Evolutionary conservation across 2,888 invertebrate genomes (phyloP).

Genomic region (Coleophora flavipennella): DNA sequence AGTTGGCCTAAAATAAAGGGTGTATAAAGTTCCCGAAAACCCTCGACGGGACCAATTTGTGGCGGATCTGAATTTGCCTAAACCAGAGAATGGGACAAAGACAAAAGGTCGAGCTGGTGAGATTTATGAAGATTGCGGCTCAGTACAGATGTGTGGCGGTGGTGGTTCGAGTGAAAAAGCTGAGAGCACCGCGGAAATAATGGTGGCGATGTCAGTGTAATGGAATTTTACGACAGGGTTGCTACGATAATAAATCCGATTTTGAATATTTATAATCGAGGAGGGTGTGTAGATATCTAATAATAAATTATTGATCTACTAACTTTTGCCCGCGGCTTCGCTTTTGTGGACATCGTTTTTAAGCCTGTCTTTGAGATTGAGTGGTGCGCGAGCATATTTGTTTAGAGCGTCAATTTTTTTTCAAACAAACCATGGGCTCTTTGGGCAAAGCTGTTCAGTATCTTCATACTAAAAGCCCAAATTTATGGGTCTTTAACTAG

Average conservation of each 20-base stretch:
- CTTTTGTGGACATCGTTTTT: too few species aligned
- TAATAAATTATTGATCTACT: too few species aligned
- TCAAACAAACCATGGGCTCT: too few species aligned
- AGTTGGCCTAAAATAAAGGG: conserved; percentile 33
- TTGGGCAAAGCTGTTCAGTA: too few species aligned
- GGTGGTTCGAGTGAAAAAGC: conserved; percentile 17
- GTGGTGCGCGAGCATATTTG: too few species aligned
- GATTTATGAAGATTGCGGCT: conserved; percentile 61
- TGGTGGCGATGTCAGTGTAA: conserved; percentile 7
- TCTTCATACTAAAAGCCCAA: too few species aligned
- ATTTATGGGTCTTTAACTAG: too few species aligned
- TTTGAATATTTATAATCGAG: too few species aligned
- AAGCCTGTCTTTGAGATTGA: too few species aligned
- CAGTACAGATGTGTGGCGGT: conserved; percentile 20
- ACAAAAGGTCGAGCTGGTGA: conserved; percentile 54
- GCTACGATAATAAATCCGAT: conserved; percentile 1
- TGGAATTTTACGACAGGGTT: conserved; percentile 12
- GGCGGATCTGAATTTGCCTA: conserved; percentile 56
- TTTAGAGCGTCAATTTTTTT: too few species aligned
- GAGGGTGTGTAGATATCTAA: too few species aligned
- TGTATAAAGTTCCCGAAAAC: conserved; percentile 29
- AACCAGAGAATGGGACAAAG: conserved; percentile 50
- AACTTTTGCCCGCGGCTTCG: too few species aligned
- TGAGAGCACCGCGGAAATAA: conserved; percentile 7
- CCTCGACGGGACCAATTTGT: conserved; percentile 47